A percentile compares a stretch with the other conserved stretches of the same genome.
Conservation (phyloP, 2,888 invertebrate genomes). For the Folsomia candida region DNA sequence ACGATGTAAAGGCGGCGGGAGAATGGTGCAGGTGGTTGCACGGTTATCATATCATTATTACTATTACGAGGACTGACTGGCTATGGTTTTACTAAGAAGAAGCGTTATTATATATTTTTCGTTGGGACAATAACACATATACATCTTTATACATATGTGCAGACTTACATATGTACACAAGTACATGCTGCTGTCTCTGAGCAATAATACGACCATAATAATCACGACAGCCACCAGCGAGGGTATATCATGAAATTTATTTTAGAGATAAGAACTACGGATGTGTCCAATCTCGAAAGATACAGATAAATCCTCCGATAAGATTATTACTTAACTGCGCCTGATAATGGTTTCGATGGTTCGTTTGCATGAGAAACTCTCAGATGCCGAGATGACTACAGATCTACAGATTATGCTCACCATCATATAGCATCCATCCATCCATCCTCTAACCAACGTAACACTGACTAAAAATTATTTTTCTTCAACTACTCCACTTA, state of each 20-base stretch:
- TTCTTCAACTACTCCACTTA: background rate
- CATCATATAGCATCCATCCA: background rate
- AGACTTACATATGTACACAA: too few relatives aligned
- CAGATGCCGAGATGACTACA: conserved; percentile 7
- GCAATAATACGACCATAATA: background rate
- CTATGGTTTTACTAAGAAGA: background rate
- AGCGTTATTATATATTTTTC: too few relatives aligned
- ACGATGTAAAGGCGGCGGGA: background rate
- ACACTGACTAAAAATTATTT: background rate
- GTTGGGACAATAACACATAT: too few relatives aligned
- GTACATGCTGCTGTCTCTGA: too few relatives aligned
- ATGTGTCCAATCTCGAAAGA: conserved; percentile 5
- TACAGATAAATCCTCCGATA: background rate
- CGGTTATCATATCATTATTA: background rate
- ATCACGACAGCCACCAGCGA: background rate
- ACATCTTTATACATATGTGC: too few relatives aligned
- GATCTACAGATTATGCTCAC: background rate
- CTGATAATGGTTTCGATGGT: background rate
- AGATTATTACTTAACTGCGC: background rate
- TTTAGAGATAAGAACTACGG: conserved; percentile 7
- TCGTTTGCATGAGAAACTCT: conserved; percentile 7
- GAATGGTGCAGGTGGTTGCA: too few relatives aligned
- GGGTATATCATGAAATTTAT: background rate
- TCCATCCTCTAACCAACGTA: background rate
- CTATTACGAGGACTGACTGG: background rate